A percentile compares a stretch with the other conserved stretches of the same genome.
Evolutionary conservation across 2,888 invertebrate genomes (phyloP).

Genomic region (Chaetogeoica ovagalla): DNA sequence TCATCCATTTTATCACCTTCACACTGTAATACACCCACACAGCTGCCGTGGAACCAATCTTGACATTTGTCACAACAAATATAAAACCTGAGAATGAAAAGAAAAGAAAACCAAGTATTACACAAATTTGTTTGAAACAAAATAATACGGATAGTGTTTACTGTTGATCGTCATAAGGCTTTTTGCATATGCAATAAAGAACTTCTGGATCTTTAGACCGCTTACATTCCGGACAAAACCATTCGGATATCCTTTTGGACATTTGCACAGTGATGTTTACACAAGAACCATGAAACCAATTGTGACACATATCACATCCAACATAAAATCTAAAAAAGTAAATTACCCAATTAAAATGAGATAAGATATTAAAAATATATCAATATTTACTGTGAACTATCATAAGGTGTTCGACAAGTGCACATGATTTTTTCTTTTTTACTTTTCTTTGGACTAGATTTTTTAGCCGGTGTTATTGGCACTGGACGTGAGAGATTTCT

Average conservation of each 20-base stretch:
- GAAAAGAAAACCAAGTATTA: background rate
- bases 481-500: slow-evolving; percentile 58
- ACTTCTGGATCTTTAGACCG: slow-evolving; percentile 87
- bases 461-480: slow-evolving; percentile 56
- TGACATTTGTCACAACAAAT: slow-evolving; percentile 98
- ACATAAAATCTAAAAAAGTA: slow-evolving; percentile 80
- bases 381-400: slow-evolving; percentile 80
- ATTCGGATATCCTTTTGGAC: slow-evolving; percentile 87
- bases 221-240: slow-evolving; percentile 83
- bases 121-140: background rate
- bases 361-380: background rate
- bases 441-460: slow-evolving; percentile 56
- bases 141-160: slow-evolving; percentile 62
- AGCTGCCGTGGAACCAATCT: slow-evolving; percentile 98
- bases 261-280: slow-evolving; percentile 90
- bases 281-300: slow-evolving; percentile 98
- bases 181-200: slow-evolving; percentile 92
- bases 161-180: slow-evolving; percentile 97
- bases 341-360: background rate
- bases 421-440: slow-evolving; percentile 86
- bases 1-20: slow-evolving; percentile 94
- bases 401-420: slow-evolving; percentile 90
- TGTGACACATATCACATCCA: slow-evolving; percentile 94
- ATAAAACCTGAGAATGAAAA: slow-evolving; percentile 76
- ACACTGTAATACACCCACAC: slow-evolving; percentile 91